Percentiles rank a stretch among this genome's conserved stretches.
phyloP scores from a whole-genome alignment of 2,888 invertebrate genomes.

The Trachelus stipa region DNA sequence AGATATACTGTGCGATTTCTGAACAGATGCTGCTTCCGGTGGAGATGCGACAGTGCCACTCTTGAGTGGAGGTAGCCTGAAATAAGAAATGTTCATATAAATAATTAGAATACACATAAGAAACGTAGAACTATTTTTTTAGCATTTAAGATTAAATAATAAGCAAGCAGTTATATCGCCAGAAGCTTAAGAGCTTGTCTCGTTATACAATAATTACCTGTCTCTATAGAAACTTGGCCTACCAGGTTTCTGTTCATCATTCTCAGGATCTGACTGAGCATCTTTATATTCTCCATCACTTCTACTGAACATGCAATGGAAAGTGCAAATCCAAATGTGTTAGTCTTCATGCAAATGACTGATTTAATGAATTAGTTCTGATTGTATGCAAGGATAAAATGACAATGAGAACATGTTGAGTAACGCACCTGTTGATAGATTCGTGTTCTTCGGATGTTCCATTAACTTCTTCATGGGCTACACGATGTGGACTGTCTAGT shows the following conservation, averaged over 20 bases:
- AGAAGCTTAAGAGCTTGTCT: neutral
- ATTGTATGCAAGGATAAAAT: neutral
- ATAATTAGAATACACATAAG: slow-evolving; percentile 4
- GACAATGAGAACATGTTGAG: neutral
- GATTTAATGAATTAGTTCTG: neutral
- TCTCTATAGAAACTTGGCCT: neutral
- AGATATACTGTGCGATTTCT: slow-evolving; percentile 72
- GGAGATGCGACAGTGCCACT: slow-evolving; percentile 30
- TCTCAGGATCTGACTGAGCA: slow-evolving; percentile 4
- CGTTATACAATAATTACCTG: neutral
- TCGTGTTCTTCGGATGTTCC: slow-evolving; percentile 66
- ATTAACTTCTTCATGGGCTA: slow-evolving; percentile 65
- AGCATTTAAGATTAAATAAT: neutral
- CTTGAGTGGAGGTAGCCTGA: slow-evolving; percentile 49
- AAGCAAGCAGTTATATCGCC: neutral
- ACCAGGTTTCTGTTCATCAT: neutral
- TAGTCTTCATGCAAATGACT: slow-evolving; percentile 6
- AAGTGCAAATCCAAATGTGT: slow-evolving; percentile 18
- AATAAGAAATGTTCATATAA: slow-evolving; percentile 5
- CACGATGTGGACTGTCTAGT: slow-evolving; percentile 58
- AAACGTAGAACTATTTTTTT: neutral
- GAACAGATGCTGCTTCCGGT: slow-evolving; percentile 65
- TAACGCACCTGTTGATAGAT: slow-evolving; percentile 46
- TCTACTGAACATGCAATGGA: slow-evolving; percentile 15
- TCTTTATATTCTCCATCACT: slow-evolving; percentile 17